Percentiles rank a stretch among this genome's conserved stretches.
These are phyloP conservation scores for Sebastes diploproa DNA, from an alignment of 2,797 vertebrate genomes.

Conservation along the genomic window DNA sequence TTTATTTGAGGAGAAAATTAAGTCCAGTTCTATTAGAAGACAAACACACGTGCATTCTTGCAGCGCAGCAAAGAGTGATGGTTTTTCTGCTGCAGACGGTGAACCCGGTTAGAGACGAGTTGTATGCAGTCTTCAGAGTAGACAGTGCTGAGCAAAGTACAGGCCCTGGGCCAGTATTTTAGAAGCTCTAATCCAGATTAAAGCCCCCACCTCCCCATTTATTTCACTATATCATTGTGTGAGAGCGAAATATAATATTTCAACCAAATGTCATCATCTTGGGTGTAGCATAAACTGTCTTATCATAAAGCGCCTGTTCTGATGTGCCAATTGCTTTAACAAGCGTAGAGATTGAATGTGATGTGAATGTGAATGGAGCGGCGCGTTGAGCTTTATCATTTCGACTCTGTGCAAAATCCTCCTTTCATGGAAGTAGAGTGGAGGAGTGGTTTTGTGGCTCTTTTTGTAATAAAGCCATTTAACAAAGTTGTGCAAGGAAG, in stretches of 20 bases:
- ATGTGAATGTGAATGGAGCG: slow-evolving; percentile 59
- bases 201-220: slow-evolving; percentile 56
- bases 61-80: slow-evolving; percentile 28
- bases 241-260: slow-evolving; percentile 69
- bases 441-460: slow-evolving; percentile 43
- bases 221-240: slow-evolving; percentile 66
- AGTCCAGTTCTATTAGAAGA: slow-evolving; percentile 53
- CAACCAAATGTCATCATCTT: slow-evolving; percentile 78
- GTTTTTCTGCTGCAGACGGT: slow-evolving; percentile 52
- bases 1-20: slow-evolving; percentile 58
- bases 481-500: slow-evolving; percentile 53
- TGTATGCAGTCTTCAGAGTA: slow-evolving; percentile 59
- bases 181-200: slow-evolving; percentile 79
- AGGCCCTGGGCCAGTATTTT: slow-evolving; percentile 74
- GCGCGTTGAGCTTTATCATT: slow-evolving; percentile 45
- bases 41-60: slow-evolving; percentile 50
- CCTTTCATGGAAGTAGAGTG: slow-evolving; percentile 43
- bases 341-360: slow-evolving; percentile 64
- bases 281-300: slow-evolving; percentile 67
- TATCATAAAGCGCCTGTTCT: slow-evolving; percentile 64
- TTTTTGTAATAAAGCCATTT: slow-evolving; percentile 35
- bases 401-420: slow-evolving; percentile 51
- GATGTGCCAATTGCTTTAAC: slow-evolving; percentile 70
- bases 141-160: slow-evolving; percentile 53
- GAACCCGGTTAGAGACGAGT: slow-evolving; percentile 49